Base-by-base conservation (phyloP, 92 coral and sea anemone species). In the Ricordea florida region DNA sequence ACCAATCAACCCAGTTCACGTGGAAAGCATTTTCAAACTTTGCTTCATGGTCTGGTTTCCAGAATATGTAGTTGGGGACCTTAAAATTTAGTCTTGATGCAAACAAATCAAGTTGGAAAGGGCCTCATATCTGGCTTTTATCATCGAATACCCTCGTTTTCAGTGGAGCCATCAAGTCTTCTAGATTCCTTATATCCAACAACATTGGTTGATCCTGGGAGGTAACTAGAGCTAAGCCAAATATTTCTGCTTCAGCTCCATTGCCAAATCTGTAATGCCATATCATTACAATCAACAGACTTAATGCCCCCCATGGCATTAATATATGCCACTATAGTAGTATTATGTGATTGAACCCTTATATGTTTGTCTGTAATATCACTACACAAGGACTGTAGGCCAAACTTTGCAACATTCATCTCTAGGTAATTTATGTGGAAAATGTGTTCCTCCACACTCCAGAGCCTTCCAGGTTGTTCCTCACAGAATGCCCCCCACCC, bases 261-360 rank as follows among this genome's bases (percentile, higher is more conserved):
- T 41, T 62, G 46, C 82, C 87, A 82, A 21, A 82, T 74, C 7
- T 49, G 17, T 26, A 61, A 38, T 1, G n/a, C 76, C 25, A 74
- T 13, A 17, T 6, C 20, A 42, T 82, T 82, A 18, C 61, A 27
- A 6, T 22, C 43, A 2, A 21, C 46, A 2, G 82, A 81, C 61
- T 80, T 72, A 65, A 62, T 72, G 1, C 81, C 62, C n/a, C 87
- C 87, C 87, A 83, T 83, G 16, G 73, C 42, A 51, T 74, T 72
- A 2, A 74, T 62, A n/a, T 41, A 51, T 14, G 64, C 10, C 15
- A 83, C 62, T 29, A 83, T 78, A 29, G 88, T 75, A 0, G 78
- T 74, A 18, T 83, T 69, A 15, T 2, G n/a, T n/a, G n/a, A n/a
- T n/a, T n/a, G n/a, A n/a, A n/a, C n/a, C n/a, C n/a, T n/a, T n/a